Percentiles rank a stretch among this genome's conserved stretches.
phyloP scores from a whole-genome alignment of 2,797 vertebrate species.

The Tinamus major region DNA sequence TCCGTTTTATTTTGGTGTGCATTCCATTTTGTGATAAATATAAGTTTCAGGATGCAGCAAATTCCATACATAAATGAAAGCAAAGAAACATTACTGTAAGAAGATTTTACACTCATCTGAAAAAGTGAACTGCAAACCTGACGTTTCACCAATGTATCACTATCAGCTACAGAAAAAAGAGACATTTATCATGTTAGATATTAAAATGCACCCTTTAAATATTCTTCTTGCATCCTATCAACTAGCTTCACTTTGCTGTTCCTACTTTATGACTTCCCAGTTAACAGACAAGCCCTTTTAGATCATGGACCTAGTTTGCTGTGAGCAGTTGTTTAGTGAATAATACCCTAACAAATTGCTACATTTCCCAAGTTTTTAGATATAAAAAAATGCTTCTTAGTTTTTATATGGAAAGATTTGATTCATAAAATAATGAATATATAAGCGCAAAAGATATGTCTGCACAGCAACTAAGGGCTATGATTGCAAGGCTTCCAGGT shows the following conservation, averaged over 20 bases:
- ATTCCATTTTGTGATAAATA: conserved; percentile 33
- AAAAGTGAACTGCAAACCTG: conserved; percentile 22
- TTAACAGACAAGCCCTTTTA: background rate
- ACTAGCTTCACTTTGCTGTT: background rate
- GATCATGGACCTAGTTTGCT: background rate
- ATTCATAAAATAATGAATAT: background rate
- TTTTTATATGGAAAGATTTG: background rate
- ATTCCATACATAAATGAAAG: conserved; percentile 29
- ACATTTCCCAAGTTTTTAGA: background rate
- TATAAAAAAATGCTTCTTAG: background rate
- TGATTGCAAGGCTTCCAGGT: background rate
- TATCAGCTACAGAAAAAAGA: background rate
- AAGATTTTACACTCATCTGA: background rate
- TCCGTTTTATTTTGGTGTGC: conserved; percentile 1
- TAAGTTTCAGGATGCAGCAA: conserved; percentile 21
- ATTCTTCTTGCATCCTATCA: background rate
- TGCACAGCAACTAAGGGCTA: background rate
- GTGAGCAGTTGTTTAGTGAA: background rate
- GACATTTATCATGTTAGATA: background rate
- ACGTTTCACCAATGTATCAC: conserved; percentile 15
- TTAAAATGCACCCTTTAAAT: background rate
- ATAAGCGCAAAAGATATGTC: background rate
- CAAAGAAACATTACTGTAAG: background rate
- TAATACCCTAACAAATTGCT: background rate
- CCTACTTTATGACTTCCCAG: background rate